A percentile compares a stretch with the other conserved stretches of the same genome.
Evolutionary conservation across 2,113 vertebrate species (phyloP).

Genomic region (Piliocolobus tephrosceles): DNA sequence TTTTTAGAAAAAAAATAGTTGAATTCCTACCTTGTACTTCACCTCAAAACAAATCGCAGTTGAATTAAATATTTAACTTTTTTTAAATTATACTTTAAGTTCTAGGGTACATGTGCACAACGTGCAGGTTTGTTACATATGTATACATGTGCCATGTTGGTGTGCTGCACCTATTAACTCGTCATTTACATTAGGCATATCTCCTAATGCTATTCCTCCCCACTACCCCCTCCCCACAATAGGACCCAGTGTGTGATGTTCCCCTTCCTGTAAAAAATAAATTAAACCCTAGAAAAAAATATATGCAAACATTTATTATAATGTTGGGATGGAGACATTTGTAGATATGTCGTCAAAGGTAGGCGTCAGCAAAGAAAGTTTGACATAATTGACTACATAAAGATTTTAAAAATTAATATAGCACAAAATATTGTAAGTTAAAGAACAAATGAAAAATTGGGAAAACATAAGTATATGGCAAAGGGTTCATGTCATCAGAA

Average conservation of each 20-base stretch:
- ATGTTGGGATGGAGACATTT: neutral
- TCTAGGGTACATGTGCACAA: too few relatives aligned
- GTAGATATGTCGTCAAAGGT: neutral
- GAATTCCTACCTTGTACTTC: neutral
- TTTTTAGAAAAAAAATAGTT: neutral
- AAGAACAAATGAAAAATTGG: neutral
- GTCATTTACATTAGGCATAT: too few relatives aligned
- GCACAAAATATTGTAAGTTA: neutral
- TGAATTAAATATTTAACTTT: neutral
- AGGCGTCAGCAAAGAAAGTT: neutral
- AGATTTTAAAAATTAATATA: neutral
- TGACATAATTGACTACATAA: neutral
- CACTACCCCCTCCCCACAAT: too few relatives aligned
- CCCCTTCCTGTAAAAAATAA: neutral
- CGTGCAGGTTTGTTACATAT: too few relatives aligned
- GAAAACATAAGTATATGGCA: neutral
- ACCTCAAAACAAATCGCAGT: neutral
- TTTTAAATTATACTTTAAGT: too few relatives aligned
- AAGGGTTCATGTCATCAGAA: neutral
- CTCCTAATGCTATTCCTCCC: too few relatives aligned
- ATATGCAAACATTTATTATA: neutral
- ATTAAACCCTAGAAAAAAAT: conserved; percentile 18
- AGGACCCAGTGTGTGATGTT: too few relatives aligned
- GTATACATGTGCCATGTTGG: too few relatives aligned
- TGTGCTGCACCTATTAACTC: too few relatives aligned